Conservation (phyloP, 53 echinoderm and acorn worm genomes). For the Glandiceps talaboti region DNA sequence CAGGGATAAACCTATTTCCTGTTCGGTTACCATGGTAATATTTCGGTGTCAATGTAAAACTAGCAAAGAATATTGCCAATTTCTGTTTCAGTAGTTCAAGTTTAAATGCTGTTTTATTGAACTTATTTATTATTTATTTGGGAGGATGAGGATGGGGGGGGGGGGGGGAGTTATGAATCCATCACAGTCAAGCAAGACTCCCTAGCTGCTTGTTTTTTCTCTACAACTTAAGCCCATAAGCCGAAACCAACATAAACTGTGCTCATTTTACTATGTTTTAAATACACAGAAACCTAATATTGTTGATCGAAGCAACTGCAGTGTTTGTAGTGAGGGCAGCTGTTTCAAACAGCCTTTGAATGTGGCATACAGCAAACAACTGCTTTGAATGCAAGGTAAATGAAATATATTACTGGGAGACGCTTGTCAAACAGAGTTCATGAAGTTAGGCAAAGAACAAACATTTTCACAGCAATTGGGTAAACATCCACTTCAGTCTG, state of each 20-base stretch:
- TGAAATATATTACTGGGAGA: neutral
- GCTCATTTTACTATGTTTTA: neutral
- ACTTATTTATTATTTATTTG: too few relatives aligned
- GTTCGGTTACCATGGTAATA: too few relatives aligned
- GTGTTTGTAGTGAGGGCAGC: neutral
- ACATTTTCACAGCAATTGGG: neutral
- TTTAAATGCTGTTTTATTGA: too few relatives aligned
- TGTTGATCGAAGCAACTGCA: too few relatives aligned
- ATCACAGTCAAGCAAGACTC: too few relatives aligned
- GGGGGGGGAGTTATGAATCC: too few relatives aligned
- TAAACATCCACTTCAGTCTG: neutral
- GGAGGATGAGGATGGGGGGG: too few relatives aligned
- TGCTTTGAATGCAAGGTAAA: neutral
- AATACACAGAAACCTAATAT: neutral
- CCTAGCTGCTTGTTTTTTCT: too few relatives aligned
- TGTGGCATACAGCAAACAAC: neutral
- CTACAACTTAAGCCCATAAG: neutral
- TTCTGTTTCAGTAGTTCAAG: too few relatives aligned
- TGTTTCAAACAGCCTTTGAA: neutral
- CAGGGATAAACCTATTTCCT: too few relatives aligned
- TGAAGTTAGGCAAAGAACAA: neutral
- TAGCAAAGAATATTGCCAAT: too few relatives aligned
- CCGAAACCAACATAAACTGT: neutral
- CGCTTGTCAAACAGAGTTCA: neutral
- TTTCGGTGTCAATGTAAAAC: too few relatives aligned